Base-by-base conservation (phyloP, 2,888 invertebrate species). In the Phortica magna region DNA sequence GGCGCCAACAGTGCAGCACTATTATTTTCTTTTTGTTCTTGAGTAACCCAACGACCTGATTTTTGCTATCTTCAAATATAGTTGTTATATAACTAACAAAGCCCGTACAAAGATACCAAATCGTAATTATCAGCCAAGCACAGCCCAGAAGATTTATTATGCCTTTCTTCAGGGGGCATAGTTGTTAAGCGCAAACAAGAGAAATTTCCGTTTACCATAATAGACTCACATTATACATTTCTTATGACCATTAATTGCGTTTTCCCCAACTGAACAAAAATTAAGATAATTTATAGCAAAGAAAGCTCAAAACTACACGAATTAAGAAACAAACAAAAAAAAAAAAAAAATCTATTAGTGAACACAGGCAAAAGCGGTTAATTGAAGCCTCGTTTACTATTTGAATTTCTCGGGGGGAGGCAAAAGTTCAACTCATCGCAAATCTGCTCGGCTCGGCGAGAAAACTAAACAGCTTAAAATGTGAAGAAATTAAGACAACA, bases 301-400 rank as follows among this genome's bases (percentile, higher is more conserved):
- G 80, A 73, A 73, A 75, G 78, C 78, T 78, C 75, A 76, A 79
- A 71, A 57, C 70, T 68, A 78, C 14, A 39, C 68, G 57, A 17
- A 77, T 67, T 72, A 53, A 76, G 77, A 65, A 42, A 67, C 14
- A 12, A 22, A 73, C 43, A 55, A 53, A 55, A 59, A 73, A 81
- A 12, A 14, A 84, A 82, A 83, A 85, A 84, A 87, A 85, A 88
- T 87, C 88, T 88, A 88, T 88, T 85, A 85, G 86, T 83, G 79
- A 77, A 68, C 65, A 41, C 12, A 14, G 6, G 64, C 41, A 65
- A 65, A 41, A 71, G 55, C 19, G 55, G 22, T 31, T 86, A 88
- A 88, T 86, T 86, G 87, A 88, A 85, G 86, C 87, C 85, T 88
- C 85, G 88, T 87, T 88, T 85, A 84, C 85, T 85, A 86, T 84